These are phyloP conservation scores for Bergia sp. DNA, from an alignment of 92 coral and sea anemone species.

Conservation along the genomic window DNA sequence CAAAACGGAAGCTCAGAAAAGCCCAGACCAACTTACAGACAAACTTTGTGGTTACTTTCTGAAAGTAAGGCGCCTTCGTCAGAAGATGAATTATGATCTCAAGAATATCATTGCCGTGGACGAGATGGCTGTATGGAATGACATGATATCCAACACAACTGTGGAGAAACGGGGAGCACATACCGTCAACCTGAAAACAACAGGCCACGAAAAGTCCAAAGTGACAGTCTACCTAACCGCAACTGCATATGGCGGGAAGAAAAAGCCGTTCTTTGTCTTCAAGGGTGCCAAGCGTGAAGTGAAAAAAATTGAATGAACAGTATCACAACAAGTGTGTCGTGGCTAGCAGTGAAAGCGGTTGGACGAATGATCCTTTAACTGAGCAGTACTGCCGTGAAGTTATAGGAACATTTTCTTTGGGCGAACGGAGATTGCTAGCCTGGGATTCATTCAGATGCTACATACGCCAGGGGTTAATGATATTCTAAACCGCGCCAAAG, in stretches of 20 bases:
- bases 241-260: conserved; percentile 18
- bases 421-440: no score
- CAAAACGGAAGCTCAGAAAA: conserved; percentile 48
- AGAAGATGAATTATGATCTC: conserved; percentile 29
- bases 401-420: no score
- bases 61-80: conserved; percentile 26
- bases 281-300: conserved; percentile 35
- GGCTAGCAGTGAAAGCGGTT: conserved; percentile 1
- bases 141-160: conserved; percentile 14
- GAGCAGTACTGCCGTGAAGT: no score
- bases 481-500: no score
- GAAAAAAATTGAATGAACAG: neutral
- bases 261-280: conserved; percentile 37
- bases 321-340: conserved; percentile 33
- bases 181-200: conserved; percentile 21
- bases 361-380: conserved; percentile 39
- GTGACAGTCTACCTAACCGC: conserved; percentile 17
- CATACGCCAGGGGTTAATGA: no score
- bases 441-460: no score
- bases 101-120: conserved; percentile 27
- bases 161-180: conserved; percentile 17
- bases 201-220: conserved; percentile 42
- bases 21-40: conserved; percentile 39
- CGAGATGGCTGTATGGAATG: neutral
- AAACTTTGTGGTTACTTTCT: conserved; percentile 41